These are phyloP conservation scores for Fissipunctia ypsillon DNA, from an alignment of 2,888 invertebrate genomes.

Conservation along the genomic window DNA sequence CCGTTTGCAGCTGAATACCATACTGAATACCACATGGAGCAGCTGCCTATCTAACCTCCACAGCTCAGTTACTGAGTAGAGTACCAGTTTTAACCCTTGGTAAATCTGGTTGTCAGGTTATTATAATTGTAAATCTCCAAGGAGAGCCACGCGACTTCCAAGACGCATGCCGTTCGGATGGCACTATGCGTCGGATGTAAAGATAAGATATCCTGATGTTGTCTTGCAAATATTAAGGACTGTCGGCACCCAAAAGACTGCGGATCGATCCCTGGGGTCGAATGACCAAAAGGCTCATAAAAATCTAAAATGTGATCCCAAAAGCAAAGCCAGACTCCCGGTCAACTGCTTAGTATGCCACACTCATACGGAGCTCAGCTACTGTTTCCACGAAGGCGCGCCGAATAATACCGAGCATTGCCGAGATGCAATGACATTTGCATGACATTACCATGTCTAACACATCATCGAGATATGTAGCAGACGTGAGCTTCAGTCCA, in stretches of 20 bases:
- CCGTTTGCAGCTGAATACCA: neutral
- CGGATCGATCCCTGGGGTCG: too few relatives aligned
- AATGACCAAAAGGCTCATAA: neutral
- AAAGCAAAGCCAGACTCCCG: constrained; percentile 25
- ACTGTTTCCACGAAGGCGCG: constrained; percentile 77
- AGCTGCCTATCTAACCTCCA: neutral
- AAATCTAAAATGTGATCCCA: neutral
- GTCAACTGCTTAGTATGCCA: constrained; percentile 54
- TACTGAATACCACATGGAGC: too few relatives aligned
- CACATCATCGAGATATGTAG: constrained; percentile 48
- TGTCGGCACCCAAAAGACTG: neutral
- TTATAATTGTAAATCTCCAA: neutral
- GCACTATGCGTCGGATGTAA: neutral
- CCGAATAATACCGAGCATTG: constrained; percentile 71
- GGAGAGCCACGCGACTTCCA: neutral
- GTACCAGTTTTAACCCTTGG: too few relatives aligned
- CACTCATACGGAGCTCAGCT: constrained; percentile 61
- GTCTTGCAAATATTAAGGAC: neutral
- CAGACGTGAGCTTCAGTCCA: constrained; percentile 46
- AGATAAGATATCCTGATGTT: neutral
- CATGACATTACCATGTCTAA: constrained; percentile 52
- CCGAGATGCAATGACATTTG: constrained; percentile 74
- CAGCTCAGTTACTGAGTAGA: neutral
- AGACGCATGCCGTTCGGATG: neutral
- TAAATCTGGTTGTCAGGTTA: neutral